phyloP scores from a whole-genome alignment of 2,113 vertebrate genomes.

The Muscicapa adusta region DNA sequence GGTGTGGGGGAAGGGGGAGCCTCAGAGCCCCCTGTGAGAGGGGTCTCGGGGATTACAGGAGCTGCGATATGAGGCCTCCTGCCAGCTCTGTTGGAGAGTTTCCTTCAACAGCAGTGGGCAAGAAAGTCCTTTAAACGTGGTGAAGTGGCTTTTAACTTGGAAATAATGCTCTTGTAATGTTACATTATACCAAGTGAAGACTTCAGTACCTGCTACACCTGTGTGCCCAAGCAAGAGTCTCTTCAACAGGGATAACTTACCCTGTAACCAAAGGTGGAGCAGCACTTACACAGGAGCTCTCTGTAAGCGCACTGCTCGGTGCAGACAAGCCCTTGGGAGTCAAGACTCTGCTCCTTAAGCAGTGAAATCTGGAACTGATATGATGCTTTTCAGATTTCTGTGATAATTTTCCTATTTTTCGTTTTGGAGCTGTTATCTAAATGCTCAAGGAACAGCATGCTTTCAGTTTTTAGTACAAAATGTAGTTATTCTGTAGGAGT shows the following conservation, averaged over 20 bases:
- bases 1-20: neutral
- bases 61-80: neutral
- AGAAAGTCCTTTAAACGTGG: neutral
- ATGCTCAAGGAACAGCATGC: neutral
- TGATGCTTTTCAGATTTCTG: fast-evolving
- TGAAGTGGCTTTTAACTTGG: neutral
- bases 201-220: neutral
- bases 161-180: neutral
- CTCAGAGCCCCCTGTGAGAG: fast-evolving
- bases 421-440: neutral
- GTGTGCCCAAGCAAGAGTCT: no score
- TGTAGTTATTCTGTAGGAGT: neutral
- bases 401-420: neutral
- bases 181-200: fast-evolving
- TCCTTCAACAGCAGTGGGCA: no score
- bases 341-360: neutral
- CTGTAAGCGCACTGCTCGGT: fast-evolving
- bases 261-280: fast-evolving
- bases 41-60: fast-evolving
- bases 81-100: fast-evolving
- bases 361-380: neutral
- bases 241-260: fast-evolving
- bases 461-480: neutral
- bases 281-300: fast-evolving
- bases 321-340: neutral